These are phyloP conservation scores for Meiosimyza decipiens DNA, from an alignment of 2,888 invertebrate species.

Conservation along the genomic window DNA sequence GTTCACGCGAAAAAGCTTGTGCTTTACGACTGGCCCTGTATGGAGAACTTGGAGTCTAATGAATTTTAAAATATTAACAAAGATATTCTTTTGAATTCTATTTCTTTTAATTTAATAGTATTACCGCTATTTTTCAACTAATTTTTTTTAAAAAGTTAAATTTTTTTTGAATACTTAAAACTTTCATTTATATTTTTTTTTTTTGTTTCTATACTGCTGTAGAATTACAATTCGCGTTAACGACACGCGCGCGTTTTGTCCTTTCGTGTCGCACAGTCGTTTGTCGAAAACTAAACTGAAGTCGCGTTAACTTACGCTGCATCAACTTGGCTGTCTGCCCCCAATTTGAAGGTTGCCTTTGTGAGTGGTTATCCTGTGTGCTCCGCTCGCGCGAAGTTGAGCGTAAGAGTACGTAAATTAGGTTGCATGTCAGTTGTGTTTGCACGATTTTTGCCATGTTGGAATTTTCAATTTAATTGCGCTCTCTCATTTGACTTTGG, in stretches of 20 bases:
- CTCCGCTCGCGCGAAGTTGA: not conserved
- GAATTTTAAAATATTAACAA: slow-evolving; percentile 39
- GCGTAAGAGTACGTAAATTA: too few relatives aligned
- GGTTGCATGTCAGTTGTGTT: too few relatives aligned
- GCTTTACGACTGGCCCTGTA: slow-evolving; percentile 18
- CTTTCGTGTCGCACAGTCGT: slow-evolving; percentile 66
- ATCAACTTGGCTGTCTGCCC: not conserved
- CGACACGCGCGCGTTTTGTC: slow-evolving; percentile 61
- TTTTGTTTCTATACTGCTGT: slow-evolving; percentile 11
- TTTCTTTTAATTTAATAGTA: slow-evolving; percentile 37
- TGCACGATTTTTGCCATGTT: too few relatives aligned
- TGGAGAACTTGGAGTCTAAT: slow-evolving; percentile 45
- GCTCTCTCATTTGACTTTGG: too few relatives aligned
- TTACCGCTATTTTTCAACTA: slow-evolving; percentile 19
- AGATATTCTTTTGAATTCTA: slow-evolving; percentile 23
- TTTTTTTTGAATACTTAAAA: slow-evolving; percentile 13
- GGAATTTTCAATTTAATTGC: too few relatives aligned
- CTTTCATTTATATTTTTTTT: slow-evolving; percentile 34
- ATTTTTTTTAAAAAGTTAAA: slow-evolving; percentile 1
- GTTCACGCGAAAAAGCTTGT: slow-evolving; percentile 5
- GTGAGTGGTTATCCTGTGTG: too few relatives aligned
- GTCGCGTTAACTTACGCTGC: slow-evolving; percentile 9
- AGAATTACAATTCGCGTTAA: slow-evolving; percentile 17
- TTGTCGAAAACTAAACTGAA: slow-evolving; percentile 62
- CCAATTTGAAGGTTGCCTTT: too few relatives aligned